Percentiles rank a stretch among this genome's conserved stretches.
phyloP scores from a whole-genome alignment of 2,797 vertebrate genomes.

The Todus mexicanus region DNA sequence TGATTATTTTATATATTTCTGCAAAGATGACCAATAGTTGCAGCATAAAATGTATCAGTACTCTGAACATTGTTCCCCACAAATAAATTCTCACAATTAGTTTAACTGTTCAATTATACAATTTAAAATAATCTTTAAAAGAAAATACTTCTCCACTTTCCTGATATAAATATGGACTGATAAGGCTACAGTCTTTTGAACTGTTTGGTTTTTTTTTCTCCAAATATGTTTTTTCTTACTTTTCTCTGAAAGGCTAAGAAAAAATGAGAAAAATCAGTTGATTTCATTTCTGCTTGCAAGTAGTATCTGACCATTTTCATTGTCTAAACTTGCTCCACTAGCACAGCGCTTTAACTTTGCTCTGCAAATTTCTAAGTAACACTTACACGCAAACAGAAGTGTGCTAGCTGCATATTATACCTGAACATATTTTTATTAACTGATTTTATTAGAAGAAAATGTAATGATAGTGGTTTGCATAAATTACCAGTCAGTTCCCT shows the following conservation, averaged over 20 bases:
- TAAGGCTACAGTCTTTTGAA: neutral
- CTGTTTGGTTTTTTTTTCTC: neutral
- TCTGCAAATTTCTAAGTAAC: neutral
- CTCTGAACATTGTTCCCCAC: neutral
- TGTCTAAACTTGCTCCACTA: neutral
- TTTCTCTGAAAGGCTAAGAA: neutral
- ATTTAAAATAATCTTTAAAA: neutral
- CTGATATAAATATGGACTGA: neutral
- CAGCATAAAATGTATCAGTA: neutral
- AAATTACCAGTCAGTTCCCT: neutral
- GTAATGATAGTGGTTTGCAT: neutral
- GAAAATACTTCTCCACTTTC: neutral
- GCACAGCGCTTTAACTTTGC: neutral
- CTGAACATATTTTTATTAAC: neutral
- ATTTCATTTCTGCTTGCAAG: neutral
- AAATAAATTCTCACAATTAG: neutral
- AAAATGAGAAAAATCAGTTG: neutral
- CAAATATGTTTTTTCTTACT: neutral
- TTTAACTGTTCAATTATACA: neutral
- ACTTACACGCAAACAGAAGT: neutral
- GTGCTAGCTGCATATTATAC: neutral
- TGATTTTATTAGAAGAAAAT: neutral
- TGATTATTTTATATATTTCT: neutral
- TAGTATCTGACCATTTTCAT: neutral
- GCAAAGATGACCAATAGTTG: neutral